phyloP scores from a whole-genome alignment of 2,888 invertebrate genomes.

The Hirtodrosophila duncani region DNA sequence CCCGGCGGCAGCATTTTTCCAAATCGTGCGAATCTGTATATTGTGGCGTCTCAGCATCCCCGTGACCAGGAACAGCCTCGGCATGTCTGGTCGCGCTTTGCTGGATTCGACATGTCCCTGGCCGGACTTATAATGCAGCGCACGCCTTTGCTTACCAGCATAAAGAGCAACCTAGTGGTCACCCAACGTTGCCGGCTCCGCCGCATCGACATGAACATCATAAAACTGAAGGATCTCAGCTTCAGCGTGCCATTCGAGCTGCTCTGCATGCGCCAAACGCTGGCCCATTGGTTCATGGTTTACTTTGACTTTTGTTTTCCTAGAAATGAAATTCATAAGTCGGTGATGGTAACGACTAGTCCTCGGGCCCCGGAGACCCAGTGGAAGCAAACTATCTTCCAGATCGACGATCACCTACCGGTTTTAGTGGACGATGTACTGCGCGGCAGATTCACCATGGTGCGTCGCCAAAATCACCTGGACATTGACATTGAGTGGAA shows the following conservation, averaged over 20 bases:
- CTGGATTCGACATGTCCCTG: constrained; percentile 25
- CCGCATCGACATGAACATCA: constrained; percentile 24
- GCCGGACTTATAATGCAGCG: constrained; percentile 7
- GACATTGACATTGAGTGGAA: constrained; percentile 46
- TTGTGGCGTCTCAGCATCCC: constrained; percentile 2
- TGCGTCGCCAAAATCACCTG: constrained; percentile 12
- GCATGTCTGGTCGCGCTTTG: constrained; percentile 17
- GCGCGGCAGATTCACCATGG: constrained; percentile 17
- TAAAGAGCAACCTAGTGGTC: constrained; percentile 14
- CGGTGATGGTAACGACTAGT: constrained; percentile 14
- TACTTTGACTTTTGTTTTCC: constrained; percentile 39
- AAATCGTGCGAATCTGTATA: constrained; percentile 26
- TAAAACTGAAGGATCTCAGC: constrained; percentile 22
- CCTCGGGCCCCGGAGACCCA: constrained; percentile 28
- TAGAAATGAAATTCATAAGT: neutral
- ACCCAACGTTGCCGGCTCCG: constrained; percentile 19
- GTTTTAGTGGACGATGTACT: constrained; percentile 15
- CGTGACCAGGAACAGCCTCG: neutral
- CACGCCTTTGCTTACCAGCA: constrained; percentile 10
- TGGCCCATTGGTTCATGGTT: constrained; percentile 33
- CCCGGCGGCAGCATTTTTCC: constrained; percentile 41
- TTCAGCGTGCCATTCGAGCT: constrained; percentile 32
- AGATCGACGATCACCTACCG: constrained; percentile 33
- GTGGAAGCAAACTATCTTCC: constrained; percentile 43
- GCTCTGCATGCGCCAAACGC: constrained; percentile 10